A percentile compares a stretch with the other conserved stretches of the same genome.
These are phyloP conservation scores for Geotrypetes seraphini DNA, from an alignment of 2,797 vertebrate species.

Conservation along the genomic window DNA sequence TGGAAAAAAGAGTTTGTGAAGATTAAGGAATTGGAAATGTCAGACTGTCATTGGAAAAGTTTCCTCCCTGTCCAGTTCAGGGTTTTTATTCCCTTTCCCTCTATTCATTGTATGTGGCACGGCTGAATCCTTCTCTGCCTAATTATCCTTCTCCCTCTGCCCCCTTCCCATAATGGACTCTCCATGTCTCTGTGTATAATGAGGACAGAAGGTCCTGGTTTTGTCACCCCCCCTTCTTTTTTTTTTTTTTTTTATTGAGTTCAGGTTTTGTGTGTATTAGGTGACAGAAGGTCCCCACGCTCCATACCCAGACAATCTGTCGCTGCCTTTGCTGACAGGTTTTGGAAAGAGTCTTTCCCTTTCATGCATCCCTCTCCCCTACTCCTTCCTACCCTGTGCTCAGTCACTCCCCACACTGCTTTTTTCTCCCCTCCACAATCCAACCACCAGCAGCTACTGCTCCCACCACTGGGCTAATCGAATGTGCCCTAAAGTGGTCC, in stretches of 20 bases:
- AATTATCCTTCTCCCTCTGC: not conserved
- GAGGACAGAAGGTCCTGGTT: slow-evolving; percentile 4
- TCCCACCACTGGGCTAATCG: slow-evolving; percentile 38
- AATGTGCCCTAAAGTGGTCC: slow-evolving; percentile 43
- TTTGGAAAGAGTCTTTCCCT: slow-evolving; percentile 22
- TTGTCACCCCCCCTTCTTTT: not conserved
- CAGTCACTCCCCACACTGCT: slow-evolving; percentile 18
- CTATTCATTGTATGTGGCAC: not conserved
- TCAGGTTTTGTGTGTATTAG: slow-evolving; percentile 26
- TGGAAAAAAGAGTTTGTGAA: too few species aligned
- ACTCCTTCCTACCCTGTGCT: slow-evolving; percentile 18
- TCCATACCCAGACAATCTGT: slow-evolving; percentile 41
- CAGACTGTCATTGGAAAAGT: accelerated
- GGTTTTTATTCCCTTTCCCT: too few species aligned
- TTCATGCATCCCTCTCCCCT: slow-evolving; percentile 8
- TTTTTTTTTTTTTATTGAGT: slow-evolving; percentile 18
- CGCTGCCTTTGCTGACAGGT: slow-evolving; percentile 36
- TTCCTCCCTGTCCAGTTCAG: accelerated
- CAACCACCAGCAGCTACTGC: slow-evolving; percentile 36
- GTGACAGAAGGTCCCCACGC: slow-evolving; percentile 46
- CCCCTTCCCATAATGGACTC: too few species aligned
- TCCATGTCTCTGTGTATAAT: not conserved
- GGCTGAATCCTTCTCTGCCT: not conserved
- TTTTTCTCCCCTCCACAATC: slow-evolving; percentile 13
- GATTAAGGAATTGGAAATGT: too few species aligned